Evolutionary conservation across 2,797 vertebrate genomes (phyloP).

Genomic region (Aulostomus chinensis): DNA sequence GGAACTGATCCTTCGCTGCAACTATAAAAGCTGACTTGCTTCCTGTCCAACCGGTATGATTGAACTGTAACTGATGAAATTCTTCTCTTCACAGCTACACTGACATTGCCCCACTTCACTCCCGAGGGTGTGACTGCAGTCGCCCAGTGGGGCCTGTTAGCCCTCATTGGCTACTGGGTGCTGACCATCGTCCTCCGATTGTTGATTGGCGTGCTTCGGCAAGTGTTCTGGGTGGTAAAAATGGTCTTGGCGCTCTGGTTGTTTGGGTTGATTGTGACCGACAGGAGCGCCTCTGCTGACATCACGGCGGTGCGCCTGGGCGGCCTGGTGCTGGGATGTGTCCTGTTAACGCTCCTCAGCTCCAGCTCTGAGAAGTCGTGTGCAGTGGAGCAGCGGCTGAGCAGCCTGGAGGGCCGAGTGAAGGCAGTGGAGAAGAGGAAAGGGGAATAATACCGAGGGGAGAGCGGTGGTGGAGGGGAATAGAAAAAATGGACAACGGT

Average conservation of each 20-base stretch:
- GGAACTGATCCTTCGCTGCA: not conserved
- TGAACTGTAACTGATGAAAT: not conserved
- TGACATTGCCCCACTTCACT: constrained; percentile 76
- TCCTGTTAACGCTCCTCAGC: constrained; percentile 65
- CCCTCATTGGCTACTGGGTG: constrained; percentile 78
- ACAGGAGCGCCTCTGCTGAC: constrained; percentile 56
- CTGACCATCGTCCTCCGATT: constrained; percentile 68
- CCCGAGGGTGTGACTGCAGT: constrained; percentile 75
- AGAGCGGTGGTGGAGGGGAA: not conserved
- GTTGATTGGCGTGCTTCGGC: constrained; percentile 56
- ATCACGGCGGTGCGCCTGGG: constrained; percentile 68
- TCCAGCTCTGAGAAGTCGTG: constrained; percentile 44
- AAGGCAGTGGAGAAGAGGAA: constrained; percentile 72
- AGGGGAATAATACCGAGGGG: constrained; percentile 49
- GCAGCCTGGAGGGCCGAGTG: constrained; percentile 69
- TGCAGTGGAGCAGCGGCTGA: constrained; percentile 67
- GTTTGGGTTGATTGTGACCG: constrained; percentile 75
- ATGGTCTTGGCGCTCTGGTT: constrained; percentile 70
- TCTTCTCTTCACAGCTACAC: constrained; percentile 56
- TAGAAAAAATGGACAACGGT: constrained; percentile 24
- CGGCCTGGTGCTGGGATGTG: constrained; percentile 69
- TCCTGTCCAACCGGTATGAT: too few species aligned
- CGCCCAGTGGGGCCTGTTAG: constrained; percentile 79
- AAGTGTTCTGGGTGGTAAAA: constrained; percentile 79
- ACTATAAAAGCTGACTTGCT: too few species aligned